Percentiles rank a stretch among this genome's conserved stretches.
Evolutionary conservation across 2,888 invertebrate species (phyloP).

Genomic region (Spialia ferax): DNA sequence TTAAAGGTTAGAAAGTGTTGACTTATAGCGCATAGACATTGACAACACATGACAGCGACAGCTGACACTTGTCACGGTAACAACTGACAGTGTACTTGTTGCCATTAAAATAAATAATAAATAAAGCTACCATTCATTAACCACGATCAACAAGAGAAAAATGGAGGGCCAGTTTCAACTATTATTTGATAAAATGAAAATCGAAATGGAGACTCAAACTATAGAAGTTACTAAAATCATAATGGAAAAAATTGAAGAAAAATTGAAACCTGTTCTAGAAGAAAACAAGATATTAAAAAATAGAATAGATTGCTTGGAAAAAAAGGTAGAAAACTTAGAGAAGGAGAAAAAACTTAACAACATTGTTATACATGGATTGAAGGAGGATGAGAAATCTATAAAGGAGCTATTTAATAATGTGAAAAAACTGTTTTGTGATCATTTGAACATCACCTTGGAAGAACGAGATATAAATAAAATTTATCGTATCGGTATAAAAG

Average conservation of each 20-base stretch:
- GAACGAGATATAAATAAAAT: not conserved
- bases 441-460: not conserved
- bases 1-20: not conserved
- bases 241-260: not conserved
- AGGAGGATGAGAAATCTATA: not conserved
- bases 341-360: not conserved
- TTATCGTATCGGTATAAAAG: not conserved
- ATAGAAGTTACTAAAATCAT: not conserved
- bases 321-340: not conserved
- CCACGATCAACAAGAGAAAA: not conserved
- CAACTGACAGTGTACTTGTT: not conserved
- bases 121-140: not conserved
- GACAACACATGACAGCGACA: not conserved
- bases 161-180: constrained; percentile 3
- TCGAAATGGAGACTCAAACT: constrained; percentile 2
- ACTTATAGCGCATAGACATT: not conserved
- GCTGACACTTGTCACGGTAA: not conserved
- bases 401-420: not conserved
- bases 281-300: constrained; percentile 7
- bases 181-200: constrained; percentile 8
- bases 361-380: not conserved
- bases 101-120: not conserved
- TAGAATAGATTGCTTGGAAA: not conserved
- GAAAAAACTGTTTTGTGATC: not conserved
- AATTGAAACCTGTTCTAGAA: not conserved